Base-by-base conservation (phyloP, 2,888 invertebrate species). In the Platycheirus albimanus region DNA sequence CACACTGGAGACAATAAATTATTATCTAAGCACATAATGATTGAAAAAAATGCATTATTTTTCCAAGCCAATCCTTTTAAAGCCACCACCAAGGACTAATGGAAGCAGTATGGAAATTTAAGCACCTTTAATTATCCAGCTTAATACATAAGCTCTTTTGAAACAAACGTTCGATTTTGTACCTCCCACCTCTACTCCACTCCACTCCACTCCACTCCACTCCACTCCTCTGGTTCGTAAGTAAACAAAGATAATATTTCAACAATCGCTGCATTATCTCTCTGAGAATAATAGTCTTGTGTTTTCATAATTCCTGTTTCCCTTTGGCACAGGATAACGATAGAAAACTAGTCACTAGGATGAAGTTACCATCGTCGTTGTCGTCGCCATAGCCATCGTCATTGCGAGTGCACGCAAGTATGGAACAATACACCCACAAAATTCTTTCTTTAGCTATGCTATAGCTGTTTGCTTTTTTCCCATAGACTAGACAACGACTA, bases 221-320 rank as follows among this genome's bases (percentile, higher is more conserved):
- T 13, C 38, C 38, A 4, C 17, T 61, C 17, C 43, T 43, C 43
- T 43, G 1, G 30, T n/a, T 43, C 2, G 30, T n/a, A 45, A 61
- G 61, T 43, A 38, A 51, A 61, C 36, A 61, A 72, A 38, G 66
- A 66, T 72, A 66, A 61, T 61, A 71, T 75, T 47, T 69, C 63
- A 79, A 70, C 74, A 74, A 70, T 58, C 75, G 49, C 15, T 51
- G 49, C 63, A 70, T 80, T 80, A 64, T 69, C 47, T 54, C n/a
- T 20, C 24, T 45, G 24, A 51, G 41, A 54, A 79, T 69, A 69
- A 63, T 56, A 69, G 54, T 19, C n/a, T 30, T 24, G 41, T 61
- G 54, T 54, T 70, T 56, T 64, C 56, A 64, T 58, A 64, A 64
- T 69, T 63, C 20, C 49, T 71, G 30, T 66, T 70, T 66, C 51